Evolutionary conservation across 35 echinoderm and acorn worm genomes (phyloP), one percentile per base, ranked within the genome.

Genomic region (Nesometra sesokonis): DNA sequence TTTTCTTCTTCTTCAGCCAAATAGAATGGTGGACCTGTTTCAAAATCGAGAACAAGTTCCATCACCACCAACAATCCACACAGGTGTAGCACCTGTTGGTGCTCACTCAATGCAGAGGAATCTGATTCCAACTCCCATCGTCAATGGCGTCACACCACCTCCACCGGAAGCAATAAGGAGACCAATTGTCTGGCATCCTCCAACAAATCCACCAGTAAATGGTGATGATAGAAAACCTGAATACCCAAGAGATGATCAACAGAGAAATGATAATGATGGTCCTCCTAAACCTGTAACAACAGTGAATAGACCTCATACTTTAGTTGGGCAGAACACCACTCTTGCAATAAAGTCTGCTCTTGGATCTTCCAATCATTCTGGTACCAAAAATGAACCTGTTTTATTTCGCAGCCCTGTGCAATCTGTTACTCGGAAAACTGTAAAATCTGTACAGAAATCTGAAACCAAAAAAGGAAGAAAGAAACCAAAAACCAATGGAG

Each of bases 401-500:
- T 82, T 97, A 37, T 93, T 90, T 78, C 89, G 94, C 35, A 97
- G 91, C 39, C 94, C 94, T 34, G 91, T 97, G 52, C 88, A 90
- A 77, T 88, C 88, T 29, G 93, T 97, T 23, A 90, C 91, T 39
- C 52, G 52, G 52, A 67, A 67, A 11, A 67, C 52, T 67, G 2
- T 27, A 2, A 19, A 19, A 19, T 9, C 52, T 67, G 52, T 57
- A 30, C 77, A 88, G 38, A 85, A 88, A 80, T 57, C 82, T 35
- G 78, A 89, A 5, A 57, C 27, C 32, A 92, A 92, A 36, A 78
- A 85, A 35, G 77, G 76, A 29, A 91, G 80, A 36, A 32, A 81
- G 36, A 86, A 76, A 80, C 29, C 77, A 17, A 88, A 85, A 77
- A 93, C 47, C 21, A 80, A 43, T 46, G 86, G 35, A 80, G 29